Evolutionary conservation across 2,888 invertebrate genomes (phyloP).

Genomic region (Aphodius sticticus): DNA sequence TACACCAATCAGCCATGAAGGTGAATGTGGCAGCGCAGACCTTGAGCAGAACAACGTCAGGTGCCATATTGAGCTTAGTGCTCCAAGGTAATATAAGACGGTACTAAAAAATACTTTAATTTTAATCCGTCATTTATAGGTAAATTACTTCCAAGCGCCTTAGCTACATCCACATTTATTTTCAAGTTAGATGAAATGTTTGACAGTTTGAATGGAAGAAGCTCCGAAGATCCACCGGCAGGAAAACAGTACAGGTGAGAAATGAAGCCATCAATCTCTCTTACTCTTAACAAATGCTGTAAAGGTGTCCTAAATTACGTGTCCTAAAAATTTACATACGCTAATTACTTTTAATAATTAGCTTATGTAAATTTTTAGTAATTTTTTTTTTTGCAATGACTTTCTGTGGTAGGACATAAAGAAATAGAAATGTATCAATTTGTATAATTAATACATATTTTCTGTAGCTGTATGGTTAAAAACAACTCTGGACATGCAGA

Average conservation of each 20-base stretch:
- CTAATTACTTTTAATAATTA: too few relatives aligned
- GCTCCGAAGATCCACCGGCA: not conserved
- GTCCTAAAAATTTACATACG: too few relatives aligned
- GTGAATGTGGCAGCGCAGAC: conserved; percentile 43
- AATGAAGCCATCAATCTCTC: not conserved
- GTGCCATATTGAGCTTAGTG: not conserved
- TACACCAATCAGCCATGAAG: conserved; percentile 44
- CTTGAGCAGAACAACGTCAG: conserved; percentile 33
- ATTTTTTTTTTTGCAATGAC: too few relatives aligned
- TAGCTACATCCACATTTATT: not conserved
- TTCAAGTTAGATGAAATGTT: not conserved
- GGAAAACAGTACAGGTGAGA: conserved; percentile 4
- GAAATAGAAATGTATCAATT: not conserved
- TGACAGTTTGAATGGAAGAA: not conserved
- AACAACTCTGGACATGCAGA: conserved; percentile 34
- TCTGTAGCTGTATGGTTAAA: conserved; percentile 26
- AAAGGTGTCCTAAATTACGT: not conserved
- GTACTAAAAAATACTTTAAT: not conserved
- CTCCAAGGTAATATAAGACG: not conserved
- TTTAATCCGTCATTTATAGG: not conserved
- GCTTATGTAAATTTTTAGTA: too few relatives aligned
- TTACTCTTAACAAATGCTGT: not conserved
- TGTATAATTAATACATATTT: not conserved
- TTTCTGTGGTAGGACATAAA: not conserved
- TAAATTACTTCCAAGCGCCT: not conserved